These are phyloP conservation scores for Otis tarda DNA, from an alignment of 2,113 vertebrate genomes.

Conservation along the genomic window DNA sequence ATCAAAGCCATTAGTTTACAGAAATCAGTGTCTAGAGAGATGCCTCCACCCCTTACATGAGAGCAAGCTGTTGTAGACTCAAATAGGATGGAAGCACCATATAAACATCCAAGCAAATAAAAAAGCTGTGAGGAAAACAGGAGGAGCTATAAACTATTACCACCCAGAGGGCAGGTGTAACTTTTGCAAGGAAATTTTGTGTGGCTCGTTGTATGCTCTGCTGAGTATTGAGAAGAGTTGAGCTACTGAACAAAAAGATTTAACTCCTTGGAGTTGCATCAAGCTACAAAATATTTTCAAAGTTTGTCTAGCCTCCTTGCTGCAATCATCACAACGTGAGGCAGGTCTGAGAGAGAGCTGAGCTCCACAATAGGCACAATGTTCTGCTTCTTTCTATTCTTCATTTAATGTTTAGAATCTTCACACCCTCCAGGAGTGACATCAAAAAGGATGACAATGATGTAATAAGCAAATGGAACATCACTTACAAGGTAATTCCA, in stretches of 20 bases:
- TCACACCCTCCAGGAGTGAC: not conserved
- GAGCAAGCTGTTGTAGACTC: not conserved
- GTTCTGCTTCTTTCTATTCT: not conserved
- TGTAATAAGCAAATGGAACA: not conserved
- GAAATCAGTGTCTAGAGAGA: not conserved
- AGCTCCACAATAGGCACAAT: not conserved
- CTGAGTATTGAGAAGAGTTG: not conserved
- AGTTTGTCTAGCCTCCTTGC: not conserved
- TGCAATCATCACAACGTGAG: not conserved
- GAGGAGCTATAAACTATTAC: slow-evolving; percentile 33
- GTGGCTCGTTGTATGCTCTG: not conserved
- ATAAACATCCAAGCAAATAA: not conserved
- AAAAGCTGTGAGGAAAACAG: slow-evolving; percentile 46
- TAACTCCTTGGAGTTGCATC: not conserved
- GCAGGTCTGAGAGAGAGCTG: not conserved
- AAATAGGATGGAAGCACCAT: not conserved
- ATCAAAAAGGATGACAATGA: not conserved
- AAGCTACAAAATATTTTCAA: not conserved
- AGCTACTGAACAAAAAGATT: not conserved
- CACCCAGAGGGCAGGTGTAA: slow-evolving; percentile 41
- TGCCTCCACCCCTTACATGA: not conserved
- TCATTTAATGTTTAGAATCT: not conserved
- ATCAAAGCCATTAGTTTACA: slow-evolving; percentile 58
- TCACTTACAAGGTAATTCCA: not conserved
- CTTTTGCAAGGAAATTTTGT: not conserved